Evolutionary conservation across 2,888 invertebrate genomes (phyloP).

Genomic region (Polydrusus pterygomalis): DNA sequence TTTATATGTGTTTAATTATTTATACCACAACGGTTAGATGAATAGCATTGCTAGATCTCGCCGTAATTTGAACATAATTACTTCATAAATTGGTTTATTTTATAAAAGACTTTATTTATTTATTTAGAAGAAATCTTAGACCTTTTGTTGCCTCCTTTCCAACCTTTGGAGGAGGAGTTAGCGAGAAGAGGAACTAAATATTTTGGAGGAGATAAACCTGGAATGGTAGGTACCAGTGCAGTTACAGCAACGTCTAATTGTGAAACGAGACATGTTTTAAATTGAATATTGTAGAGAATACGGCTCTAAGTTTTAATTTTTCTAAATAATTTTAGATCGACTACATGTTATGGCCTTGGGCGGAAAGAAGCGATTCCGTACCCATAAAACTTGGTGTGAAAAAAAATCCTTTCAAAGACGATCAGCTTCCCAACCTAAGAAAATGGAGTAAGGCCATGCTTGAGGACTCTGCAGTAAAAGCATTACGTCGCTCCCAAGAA

Average conservation of each 20-base stretch:
- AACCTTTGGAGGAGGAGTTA: constrained; percentile 64
- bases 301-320: no score
- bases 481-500: constrained; percentile 22
- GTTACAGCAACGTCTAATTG: no score
- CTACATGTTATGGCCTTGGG: constrained; percentile 67
- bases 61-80: no score
- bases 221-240: constrained; percentile 59
- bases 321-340: constrained; percentile 60
- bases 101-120: no score
- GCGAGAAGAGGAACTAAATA: constrained; percentile 58
- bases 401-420: constrained; percentile 59
- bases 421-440: constrained; percentile 60
- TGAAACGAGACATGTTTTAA: no score
- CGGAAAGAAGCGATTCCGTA: constrained; percentile 61
- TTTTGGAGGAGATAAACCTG: constrained; percentile 64
- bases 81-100: no score
- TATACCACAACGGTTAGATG: no score
- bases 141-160: constrained; percentile 54
- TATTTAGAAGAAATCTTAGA: constrained; percentile 18
- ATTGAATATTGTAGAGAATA: no score
- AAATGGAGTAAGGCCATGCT: constrained; percentile 65
- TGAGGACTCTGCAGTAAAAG: constrained; percentile 60
- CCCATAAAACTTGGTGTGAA: constrained; percentile 58
- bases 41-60: no score
- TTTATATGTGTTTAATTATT: no score